phyloP scores from a whole-genome alignment of 2,797 vertebrate species.

The Rhadinocentrus ornatus region DNA sequence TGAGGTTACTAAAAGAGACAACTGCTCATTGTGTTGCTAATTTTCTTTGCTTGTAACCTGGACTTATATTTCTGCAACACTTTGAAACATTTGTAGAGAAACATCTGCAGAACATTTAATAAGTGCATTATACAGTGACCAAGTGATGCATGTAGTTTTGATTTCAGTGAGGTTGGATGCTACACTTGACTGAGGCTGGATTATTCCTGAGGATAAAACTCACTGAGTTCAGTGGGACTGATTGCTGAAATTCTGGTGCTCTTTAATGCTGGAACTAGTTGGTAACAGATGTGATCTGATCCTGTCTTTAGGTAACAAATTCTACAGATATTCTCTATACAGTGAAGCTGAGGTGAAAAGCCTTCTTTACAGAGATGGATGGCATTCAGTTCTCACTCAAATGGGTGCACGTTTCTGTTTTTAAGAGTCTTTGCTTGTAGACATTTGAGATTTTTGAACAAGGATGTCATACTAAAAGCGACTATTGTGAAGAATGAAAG shows the following conservation, averaged over 20 bases:
- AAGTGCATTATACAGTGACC: neutral
- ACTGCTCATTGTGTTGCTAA: conserved; percentile 36
- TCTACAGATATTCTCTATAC: neutral
- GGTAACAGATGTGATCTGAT: neutral
- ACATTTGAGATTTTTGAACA: neutral
- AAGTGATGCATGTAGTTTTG: conserved; percentile 24
- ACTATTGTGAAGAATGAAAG: neutral
- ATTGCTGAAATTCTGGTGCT: neutral
- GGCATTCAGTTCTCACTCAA: neutral
- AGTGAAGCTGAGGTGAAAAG: neutral
- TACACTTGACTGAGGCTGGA: conserved; percentile 17
- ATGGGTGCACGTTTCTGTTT: neutral
- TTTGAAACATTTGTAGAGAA: conserved; percentile 16
- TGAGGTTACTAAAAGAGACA: conserved; percentile 19
- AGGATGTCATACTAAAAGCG: neutral
- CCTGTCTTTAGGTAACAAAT: neutral
- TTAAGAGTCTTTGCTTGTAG: neutral
- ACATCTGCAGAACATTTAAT: conserved; percentile 52
- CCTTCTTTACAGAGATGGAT: neutral
- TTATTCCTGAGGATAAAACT: conserved; percentile 1
- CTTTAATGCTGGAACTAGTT: neutral
- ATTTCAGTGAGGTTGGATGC: conserved; percentile 28
- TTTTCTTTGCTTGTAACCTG: conserved; percentile 26
- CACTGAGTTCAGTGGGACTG: conserved; percentile 13
- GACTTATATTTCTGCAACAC: conserved; percentile 16